A percentile compares a stretch with the other conserved stretches of the same genome.
These are phyloP conservation scores for Caenorhabditis inopinata DNA, from an alignment of 1,140 invertebrate species.

Conservation along the genomic window DNA sequence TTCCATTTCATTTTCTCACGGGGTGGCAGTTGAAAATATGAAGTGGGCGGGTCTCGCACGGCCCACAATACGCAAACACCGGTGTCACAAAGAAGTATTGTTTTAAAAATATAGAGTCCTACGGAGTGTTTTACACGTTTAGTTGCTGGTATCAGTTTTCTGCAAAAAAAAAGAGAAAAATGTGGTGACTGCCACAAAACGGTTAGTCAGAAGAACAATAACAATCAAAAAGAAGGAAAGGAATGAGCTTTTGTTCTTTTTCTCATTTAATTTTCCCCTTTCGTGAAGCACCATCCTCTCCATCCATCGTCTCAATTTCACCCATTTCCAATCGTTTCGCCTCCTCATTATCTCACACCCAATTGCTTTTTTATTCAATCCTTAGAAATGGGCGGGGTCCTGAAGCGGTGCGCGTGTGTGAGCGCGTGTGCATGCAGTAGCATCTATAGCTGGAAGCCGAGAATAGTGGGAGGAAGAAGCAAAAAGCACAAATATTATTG, in stretches of 20 bases:
- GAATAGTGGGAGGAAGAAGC: neutral
- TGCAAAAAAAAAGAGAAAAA: neutral
- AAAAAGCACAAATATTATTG: neutral
- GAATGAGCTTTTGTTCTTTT: slow-evolving; percentile 1
- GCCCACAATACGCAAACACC: too few species aligned
- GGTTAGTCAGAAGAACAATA: neutral
- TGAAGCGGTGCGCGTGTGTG: neutral
- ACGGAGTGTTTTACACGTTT: neutral
- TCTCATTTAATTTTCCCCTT: neutral
- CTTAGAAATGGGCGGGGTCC: neutral
- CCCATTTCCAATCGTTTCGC: neutral
- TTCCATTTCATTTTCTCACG: too few species aligned
- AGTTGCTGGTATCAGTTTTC: neutral
- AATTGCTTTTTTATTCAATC: slow-evolving; percentile 33
- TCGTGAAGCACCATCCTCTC: neutral
- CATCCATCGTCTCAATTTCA: neutral
- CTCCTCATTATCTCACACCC: slow-evolving; percentile 33
- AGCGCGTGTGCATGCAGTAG: neutral
- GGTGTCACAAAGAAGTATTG: too few species aligned
- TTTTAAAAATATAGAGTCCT: too few species aligned
- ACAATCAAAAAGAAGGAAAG: neutral
- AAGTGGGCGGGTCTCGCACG: too few species aligned
- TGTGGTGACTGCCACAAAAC: neutral
- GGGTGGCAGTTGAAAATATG: too few species aligned
- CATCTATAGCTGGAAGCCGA: neutral